Evolutionary conservation across 2,797 vertebrate species (phyloP).

Genomic region (Onychomys torridus): DNA sequence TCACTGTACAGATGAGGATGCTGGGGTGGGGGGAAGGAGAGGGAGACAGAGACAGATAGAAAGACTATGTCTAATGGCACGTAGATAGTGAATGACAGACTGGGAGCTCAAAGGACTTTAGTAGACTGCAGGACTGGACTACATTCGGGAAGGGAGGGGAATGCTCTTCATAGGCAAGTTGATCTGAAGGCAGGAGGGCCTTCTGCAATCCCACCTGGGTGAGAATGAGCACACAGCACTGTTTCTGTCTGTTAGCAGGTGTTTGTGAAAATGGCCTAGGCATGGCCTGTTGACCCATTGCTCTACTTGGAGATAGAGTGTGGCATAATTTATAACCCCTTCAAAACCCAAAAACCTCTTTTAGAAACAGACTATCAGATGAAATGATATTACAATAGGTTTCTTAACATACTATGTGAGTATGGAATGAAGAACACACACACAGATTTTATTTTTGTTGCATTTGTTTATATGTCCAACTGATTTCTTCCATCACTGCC

Average conservation of each 20-base stretch:
- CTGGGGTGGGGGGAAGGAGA: neutral
- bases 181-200: neutral
- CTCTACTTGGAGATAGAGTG: constrained; percentile 14
- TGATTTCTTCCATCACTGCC: constrained; percentile 40
- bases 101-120: neutral
- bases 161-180: neutral
- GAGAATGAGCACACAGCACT: neutral
- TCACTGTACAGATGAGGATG: constrained; percentile 13
- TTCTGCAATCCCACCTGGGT: neutral
- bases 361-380: constrained; percentile 15
- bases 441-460: neutral
- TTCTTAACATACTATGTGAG: constrained; percentile 70
- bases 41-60: neutral
- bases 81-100: neutral
- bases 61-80: neutral
- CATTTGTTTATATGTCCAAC: neutral
- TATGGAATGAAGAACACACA: neutral
- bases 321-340: neutral
- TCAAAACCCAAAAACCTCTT: constrained; percentile 26
- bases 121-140: neutral
- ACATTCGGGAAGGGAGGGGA: neutral
- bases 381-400: constrained; percentile 57
- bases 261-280: neutral
- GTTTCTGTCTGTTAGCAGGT: neutral
- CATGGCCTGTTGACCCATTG: neutral